phyloP scores from a whole-genome alignment of 2,113 vertebrate genomes.

The Sterrhoptilus dennistouni region DNA sequence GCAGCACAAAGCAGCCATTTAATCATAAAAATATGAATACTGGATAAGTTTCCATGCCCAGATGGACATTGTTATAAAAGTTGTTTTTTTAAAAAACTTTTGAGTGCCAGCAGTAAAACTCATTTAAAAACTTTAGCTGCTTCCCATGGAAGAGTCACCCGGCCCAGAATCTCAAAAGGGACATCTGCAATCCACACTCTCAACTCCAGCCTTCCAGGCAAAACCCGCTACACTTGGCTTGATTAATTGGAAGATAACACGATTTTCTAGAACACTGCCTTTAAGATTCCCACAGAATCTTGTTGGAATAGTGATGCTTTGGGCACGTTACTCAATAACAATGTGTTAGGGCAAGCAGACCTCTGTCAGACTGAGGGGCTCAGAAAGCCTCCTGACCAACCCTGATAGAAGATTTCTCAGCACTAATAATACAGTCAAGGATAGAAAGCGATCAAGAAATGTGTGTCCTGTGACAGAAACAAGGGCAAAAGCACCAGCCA shows the following conservation, averaged over 20 bases:
- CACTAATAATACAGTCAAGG: not conserved
- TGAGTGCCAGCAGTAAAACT: not conserved
- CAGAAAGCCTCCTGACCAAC: not conserved
- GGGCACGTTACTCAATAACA: not conserved
- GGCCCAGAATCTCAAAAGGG: not conserved
- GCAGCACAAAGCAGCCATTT: not conserved
- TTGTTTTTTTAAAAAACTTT: not conserved
- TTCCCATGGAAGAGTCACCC: not conserved
- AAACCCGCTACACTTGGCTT: not conserved
- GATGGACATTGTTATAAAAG: not conserved
- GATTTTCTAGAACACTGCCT: not conserved
- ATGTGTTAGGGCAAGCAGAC: not conserved
- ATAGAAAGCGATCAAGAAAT: not conserved
- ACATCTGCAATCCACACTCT: not conserved
- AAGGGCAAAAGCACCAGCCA: not conserved
- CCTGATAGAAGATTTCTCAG: fast-evolving
- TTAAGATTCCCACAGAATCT: not conserved
- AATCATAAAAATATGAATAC: not conserved
- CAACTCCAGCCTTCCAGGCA: not conserved
- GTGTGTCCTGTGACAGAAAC: not conserved
- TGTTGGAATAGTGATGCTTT: not conserved
- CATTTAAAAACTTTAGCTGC: not conserved
- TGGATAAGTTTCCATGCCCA: not conserved
- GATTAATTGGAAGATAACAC: not conserved
- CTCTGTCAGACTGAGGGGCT: not conserved